A percentile compares a stretch with the other conserved stretches of the same genome.
phyloP scores from a whole-genome alignment of 2,797 vertebrate genomes.

The Scolopax rusticola region DNA sequence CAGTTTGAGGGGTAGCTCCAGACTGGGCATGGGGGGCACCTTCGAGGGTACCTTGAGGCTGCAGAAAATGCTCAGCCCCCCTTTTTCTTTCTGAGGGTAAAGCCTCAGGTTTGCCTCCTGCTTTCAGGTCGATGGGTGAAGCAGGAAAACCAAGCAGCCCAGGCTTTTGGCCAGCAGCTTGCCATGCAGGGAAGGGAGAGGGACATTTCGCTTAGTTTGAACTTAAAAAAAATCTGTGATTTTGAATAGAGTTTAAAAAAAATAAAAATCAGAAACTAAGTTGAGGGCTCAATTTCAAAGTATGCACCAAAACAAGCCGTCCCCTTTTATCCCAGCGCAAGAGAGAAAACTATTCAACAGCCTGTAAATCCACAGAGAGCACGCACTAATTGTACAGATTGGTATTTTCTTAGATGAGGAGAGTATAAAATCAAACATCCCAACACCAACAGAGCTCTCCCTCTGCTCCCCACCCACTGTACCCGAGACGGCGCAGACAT shows the following conservation, averaged over 20 bases:
- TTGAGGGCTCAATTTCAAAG: background rate
- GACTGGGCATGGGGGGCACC: background rate
- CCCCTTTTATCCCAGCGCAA: background rate
- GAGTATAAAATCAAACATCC: background rate
- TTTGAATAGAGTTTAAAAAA: accelerated
- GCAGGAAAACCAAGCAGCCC: background rate
- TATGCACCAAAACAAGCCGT: background rate
- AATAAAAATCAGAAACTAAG: background rate
- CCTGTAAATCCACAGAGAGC: background rate
- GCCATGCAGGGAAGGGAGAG: background rate
- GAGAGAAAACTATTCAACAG: background rate
- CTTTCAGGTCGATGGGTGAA: accelerated
- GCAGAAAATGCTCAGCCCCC: background rate
- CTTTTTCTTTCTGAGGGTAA: background rate
- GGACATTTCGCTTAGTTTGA: background rate
- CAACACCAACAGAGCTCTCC: background rate
- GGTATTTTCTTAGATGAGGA: background rate
- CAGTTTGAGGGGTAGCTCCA: accelerated
- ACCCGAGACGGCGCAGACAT: background rate
- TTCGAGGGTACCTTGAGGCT: background rate
- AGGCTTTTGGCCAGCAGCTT: background rate
- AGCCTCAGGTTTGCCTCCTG: background rate
- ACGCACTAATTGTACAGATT: background rate
- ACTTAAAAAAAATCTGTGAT: background rate
- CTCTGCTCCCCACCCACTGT: background rate